Evolutionary conservation across 2,113 vertebrate genomes (phyloP).

Genomic region (Maccullochella peelii): DNA sequence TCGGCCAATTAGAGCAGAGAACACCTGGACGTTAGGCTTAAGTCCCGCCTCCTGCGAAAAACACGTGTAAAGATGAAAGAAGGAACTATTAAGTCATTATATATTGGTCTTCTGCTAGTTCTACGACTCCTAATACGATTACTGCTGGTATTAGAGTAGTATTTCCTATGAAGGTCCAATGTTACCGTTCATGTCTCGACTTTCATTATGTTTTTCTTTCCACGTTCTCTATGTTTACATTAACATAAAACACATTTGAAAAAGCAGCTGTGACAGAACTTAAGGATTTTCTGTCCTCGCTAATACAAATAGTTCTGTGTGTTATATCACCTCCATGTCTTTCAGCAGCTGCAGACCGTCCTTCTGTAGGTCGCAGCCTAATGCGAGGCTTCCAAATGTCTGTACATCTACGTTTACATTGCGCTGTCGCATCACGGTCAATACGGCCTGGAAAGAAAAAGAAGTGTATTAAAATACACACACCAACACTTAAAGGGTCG

Average conservation of each 20-base stretch:
- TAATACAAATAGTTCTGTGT: no score
- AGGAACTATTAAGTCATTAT: background rate
- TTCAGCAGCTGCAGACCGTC: slow-evolving; percentile 90
- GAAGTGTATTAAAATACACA: background rate
- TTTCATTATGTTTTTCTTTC: background rate
- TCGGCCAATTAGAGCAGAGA: slow-evolving; percentile 90
- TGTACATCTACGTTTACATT: slow-evolving; percentile 84
- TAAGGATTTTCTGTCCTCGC: background rate
- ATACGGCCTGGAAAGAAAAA: slow-evolving; percentile 79
- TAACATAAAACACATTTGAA: background rate
- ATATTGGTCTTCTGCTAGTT: background rate
- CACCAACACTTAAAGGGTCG: background rate
- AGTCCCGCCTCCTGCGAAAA: slow-evolving; percentile 85
- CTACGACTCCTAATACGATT: background rate
- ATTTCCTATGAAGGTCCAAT: background rate
- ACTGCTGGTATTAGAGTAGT: background rate
- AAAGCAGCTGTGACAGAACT: background rate
- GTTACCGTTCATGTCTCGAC: background rate
- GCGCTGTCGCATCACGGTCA: slow-evolving; percentile 86
- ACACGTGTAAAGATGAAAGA: background rate
- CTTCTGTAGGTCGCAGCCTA: slow-evolving; percentile 84
- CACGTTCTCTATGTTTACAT: background rate
- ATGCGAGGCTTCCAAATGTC: slow-evolving; percentile 91
- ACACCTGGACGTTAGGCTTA: slow-evolving; percentile 89
- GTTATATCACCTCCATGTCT: slow-evolving; percentile 89